Evolutionary conservation across 1,140 invertebrate species (phyloP), one percentile per base, ranked within the genome.

Genomic region (Teleopsis dalmanni): DNA sequence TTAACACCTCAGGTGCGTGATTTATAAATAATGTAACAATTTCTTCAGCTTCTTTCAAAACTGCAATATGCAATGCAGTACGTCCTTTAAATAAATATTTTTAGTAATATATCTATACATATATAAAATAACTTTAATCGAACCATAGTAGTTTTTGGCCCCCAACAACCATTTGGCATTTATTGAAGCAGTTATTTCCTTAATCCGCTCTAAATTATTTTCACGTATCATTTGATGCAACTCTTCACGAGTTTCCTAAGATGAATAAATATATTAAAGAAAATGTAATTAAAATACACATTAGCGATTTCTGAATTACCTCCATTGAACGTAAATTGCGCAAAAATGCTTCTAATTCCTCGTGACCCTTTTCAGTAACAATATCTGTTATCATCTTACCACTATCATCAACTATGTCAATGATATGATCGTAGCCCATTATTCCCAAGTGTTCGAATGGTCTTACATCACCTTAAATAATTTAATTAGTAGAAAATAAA

Each of bases 401-500:
- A 5, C 77, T 78, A 22, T 81, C 80, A 53, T 91, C 87, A 13
- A 79, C 73, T 1, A 88, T 73, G 55, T 90, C 87, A n/a, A 88
- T 61, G 29, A 93, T 84, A 54, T 91, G 87, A 62, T 91, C 86
- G 59, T 92, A 93, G 3, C 91, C 89, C 73, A 91, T 87, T 13
- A 89, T 56, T 3, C 91, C 58, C 9, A 94, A 70, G 53, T 88
- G 81, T 47, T 84, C 81, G 29, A 93, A 74, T 62, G 82, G 85
- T 35, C 85, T 83, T 2, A 79, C 79, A 54, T 90, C 82, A 8
- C 87, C 87, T 88, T 53, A 3, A 27, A 18, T 3, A 8, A 29
- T n/a, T n/a, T n/a, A n/a, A n/a, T n/a, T n/a, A n/a, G n/a, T n/a
- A 4, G 8, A 36, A 14, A 23, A 23, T 21, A 47, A 36, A n/a